Percentiles rank a stretch among this genome's conserved stretches.
phyloP scores from a whole-genome alignment of 2,888 invertebrate species.

The Oscheius onirici region DNA sequence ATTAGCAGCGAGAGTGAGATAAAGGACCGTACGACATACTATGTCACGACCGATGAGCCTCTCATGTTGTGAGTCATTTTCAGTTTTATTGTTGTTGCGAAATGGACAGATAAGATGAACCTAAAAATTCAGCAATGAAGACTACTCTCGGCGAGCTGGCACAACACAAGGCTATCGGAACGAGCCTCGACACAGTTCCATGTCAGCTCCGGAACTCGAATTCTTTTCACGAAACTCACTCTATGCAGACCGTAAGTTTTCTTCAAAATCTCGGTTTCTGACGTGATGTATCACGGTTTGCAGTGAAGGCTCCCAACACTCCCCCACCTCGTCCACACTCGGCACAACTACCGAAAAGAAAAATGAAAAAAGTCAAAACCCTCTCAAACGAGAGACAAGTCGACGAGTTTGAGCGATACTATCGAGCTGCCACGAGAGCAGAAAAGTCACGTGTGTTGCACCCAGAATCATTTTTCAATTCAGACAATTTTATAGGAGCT shows the following conservation, averaged over 20 bases:
- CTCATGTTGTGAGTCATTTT: conserved; percentile 39
- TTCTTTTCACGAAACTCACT: conserved; percentile 6
- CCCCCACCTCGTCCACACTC: conserved; percentile 24
- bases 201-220: conserved; percentile 45
- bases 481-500: background rate
- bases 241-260: conserved; percentile 13
- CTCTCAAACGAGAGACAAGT: background rate
- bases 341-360: conserved; percentile 3
- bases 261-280: background rate
- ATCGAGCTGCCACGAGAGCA: background rate
- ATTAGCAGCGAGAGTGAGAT: conserved; percentile 57
- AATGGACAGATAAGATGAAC: background rate
- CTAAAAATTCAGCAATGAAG: background rate
- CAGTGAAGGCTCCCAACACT: background rate
- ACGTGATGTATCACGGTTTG: background rate
- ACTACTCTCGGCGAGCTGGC: background rate
- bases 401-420: conserved; percentile 15
- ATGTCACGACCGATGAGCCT: conserved; percentile 48
- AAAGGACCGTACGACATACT: conserved; percentile 53
- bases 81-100: background rate
- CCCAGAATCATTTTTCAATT: background rate
- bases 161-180: background rate
- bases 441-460: background rate
- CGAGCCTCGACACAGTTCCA: conserved; percentile 27
- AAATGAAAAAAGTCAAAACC: background rate